A percentile compares a stretch with the other conserved stretches of the same genome.
Evolutionary conservation across 1,140 invertebrate genomes (phyloP).

Genomic region (Drosophila tristis): DNA sequence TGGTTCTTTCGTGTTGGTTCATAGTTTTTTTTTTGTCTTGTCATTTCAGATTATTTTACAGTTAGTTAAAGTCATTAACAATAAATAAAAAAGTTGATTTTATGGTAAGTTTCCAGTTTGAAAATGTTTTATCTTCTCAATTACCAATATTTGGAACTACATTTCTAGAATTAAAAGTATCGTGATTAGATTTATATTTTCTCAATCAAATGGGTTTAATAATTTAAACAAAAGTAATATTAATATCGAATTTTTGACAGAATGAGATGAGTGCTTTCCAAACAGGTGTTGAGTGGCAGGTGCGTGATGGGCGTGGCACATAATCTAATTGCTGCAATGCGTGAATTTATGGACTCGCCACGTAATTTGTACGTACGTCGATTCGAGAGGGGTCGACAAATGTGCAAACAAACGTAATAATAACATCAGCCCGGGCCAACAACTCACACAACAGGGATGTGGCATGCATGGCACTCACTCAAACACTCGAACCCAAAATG

Average conservation of each 20-base stretch:
- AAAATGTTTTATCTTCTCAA: too few relatives aligned
- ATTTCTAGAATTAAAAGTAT: too few relatives aligned
- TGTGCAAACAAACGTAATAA: conserved; percentile 81
- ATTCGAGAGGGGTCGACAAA: conserved; percentile 61
- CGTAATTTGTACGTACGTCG: conserved; percentile 59
- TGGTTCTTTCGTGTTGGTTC: neutral
- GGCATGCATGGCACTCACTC: conserved; percentile 40
- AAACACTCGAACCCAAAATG: conserved; percentile 43
- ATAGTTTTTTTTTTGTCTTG: neutral
- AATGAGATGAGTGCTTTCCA: neutral
- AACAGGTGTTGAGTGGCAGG: conserved; percentile 53
- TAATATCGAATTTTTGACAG: neutral
- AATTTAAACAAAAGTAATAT: neutral
- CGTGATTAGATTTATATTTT: too few relatives aligned
- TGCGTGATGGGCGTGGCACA: conserved; percentile 62
- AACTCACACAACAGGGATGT: conserved; percentile 66
- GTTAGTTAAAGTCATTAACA: conserved; percentile 18
- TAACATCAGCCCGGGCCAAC: conserved; percentile 59
- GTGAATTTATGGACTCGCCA: conserved; percentile 65
- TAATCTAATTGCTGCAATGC: conserved; percentile 60
- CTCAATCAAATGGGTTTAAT: neutral
- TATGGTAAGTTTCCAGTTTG: neutral
- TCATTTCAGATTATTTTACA: conserved; percentile 10
- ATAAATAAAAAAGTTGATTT: too few relatives aligned
- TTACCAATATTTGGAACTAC: too few relatives aligned